Conservation (phyloP, 2,888 invertebrate genomes). For the Onthophagus sagittarius region DNA sequence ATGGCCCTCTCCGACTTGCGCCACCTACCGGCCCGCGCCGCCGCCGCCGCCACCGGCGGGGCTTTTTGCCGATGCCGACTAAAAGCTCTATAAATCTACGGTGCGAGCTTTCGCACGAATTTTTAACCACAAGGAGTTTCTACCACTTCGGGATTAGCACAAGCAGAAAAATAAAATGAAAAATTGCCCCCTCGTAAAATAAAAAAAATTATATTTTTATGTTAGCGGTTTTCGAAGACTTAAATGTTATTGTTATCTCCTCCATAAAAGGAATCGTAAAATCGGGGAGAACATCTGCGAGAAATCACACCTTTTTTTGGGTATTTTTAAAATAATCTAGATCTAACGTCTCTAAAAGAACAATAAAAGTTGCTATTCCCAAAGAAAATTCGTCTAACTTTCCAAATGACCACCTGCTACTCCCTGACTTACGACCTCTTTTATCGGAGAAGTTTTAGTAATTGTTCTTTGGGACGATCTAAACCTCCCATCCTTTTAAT, state of each 20-base stretch:
- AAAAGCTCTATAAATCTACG: slow-evolving; percentile 10
- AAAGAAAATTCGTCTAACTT: not conserved
- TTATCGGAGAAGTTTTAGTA: not conserved
- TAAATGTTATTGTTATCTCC: too few relatives aligned
- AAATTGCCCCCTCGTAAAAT: too few relatives aligned
- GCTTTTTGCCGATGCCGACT: slow-evolving; percentile 9
- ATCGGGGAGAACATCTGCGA: too few relatives aligned
- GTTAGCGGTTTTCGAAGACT: too few relatives aligned
- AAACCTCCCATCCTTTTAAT: not conserved
- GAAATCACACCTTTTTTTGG: too few relatives aligned
- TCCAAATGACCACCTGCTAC: not conserved
- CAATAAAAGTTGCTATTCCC: not conserved
- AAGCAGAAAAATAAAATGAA: not conserved
- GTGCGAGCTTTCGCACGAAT: slow-evolving; percentile 1
- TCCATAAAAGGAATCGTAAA: too few relatives aligned
- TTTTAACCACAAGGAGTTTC: slow-evolving; percentile 5
- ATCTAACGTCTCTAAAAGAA: not conserved
- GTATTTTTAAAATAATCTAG: not conserved
- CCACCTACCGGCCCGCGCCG: not conserved
- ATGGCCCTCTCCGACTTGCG: slow-evolving; percentile 9
- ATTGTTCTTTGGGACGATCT: not conserved
- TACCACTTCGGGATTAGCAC: not conserved
- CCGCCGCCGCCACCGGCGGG: not conserved
- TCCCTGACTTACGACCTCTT: not conserved
- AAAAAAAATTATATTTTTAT: too few relatives aligned